Evolutionary conservation across 2,888 invertebrate genomes (phyloP), one percentile per base, ranked within the genome.

Genomic region (Cryptus viduatorius): DNA sequence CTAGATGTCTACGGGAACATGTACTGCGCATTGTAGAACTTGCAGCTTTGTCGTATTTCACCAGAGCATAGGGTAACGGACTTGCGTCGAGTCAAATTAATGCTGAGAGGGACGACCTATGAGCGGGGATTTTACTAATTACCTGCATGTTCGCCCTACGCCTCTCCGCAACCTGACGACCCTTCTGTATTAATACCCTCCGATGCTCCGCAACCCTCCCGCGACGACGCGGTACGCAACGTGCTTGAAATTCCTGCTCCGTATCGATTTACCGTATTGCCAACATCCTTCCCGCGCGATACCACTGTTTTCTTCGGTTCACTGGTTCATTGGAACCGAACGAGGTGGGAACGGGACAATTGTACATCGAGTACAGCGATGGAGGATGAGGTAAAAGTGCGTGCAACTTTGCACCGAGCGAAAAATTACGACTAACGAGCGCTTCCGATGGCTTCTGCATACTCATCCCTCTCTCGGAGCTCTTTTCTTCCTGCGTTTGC

Each of bases 231-330:
- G 72, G 82, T 50, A 64, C 48, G 61, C 31, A 79, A 83, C 84
- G 84, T 83, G 86, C 84, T 79, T 83, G 78, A 82, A 86, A 88
- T 88, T 88, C 86, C 86, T 85, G 81, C 76, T 77, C 75, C 84
- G 83, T 87, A 87, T 87, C 85, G 87, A 87, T 86, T 86, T 84
- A 59, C 80, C 75, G 69, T 77, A 72, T 44, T 50, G 78, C 82
- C 24, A 24, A 37, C 50, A 31, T 10, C 53, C 14, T 73, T 44
- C 59, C 31, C 37, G 48, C 65, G 14, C 16, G 61, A 75, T 64
- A 16, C 37, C 14, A 64, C 64, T 48, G 46, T 61, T 61, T 48
- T 16, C 48, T n/a, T 14, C 46, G 73, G 48, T 42, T 29, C 14
- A 42, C 37, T 42, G 59, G 59, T 59, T 59, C 4, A 59, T 59